A percentile compares a stretch with the other conserved stretches of the same genome.
phyloP scores from a whole-genome alignment of 2,888 invertebrate species.

The Tineola bisselliella region DNA sequence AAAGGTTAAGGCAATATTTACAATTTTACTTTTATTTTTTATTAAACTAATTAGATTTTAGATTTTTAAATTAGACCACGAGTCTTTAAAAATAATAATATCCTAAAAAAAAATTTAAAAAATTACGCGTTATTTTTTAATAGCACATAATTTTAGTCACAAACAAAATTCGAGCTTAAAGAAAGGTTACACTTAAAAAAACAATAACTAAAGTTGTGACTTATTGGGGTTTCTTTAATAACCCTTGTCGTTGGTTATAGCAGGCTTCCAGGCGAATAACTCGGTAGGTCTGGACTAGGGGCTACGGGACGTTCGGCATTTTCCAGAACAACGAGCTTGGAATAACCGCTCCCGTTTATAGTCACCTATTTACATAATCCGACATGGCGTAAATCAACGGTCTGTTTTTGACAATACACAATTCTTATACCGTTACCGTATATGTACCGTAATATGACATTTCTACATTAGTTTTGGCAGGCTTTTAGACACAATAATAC shows the following conservation, averaged over 20 bases:
- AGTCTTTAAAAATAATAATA: too few relatives aligned
- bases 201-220: not conserved
- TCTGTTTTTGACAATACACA: not conserved
- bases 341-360: conserved; percentile 14
- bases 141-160: too few relatives aligned
- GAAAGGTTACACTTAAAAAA: not conserved
- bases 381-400: not conserved
- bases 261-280: conserved; percentile 4
- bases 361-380: conserved; percentile 9
- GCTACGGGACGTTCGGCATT: conserved; percentile 8
- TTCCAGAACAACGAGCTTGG: conserved; percentile 17
- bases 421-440: too few relatives aligned
- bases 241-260: not conserved
- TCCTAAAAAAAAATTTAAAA: too few relatives aligned
- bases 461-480: too few relatives aligned
- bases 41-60: not conserved
- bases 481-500: too few relatives aligned
- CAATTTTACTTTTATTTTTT: not conserved
- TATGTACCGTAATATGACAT: too few relatives aligned
- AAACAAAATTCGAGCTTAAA: too few relatives aligned
- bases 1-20: not conserved
- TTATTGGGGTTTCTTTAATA: not conserved
- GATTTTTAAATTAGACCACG: not conserved
- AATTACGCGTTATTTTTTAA: too few relatives aligned
- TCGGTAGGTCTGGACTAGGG: not conserved